Conservation (phyloP, 2,797 vertebrate species). For the Dicrostonyx torquatus region DNA sequence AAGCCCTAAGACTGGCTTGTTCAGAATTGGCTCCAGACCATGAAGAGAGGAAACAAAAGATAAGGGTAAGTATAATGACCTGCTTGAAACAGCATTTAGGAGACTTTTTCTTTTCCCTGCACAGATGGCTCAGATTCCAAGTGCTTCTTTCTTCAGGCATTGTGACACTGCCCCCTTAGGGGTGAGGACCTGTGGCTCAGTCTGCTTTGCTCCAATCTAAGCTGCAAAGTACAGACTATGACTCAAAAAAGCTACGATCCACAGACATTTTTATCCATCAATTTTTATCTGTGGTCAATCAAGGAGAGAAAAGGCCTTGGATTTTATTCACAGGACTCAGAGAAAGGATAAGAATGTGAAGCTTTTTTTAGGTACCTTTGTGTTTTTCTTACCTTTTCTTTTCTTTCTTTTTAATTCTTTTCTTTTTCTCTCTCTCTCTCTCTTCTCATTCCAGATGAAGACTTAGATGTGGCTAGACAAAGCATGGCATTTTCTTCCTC, state of each 20-base stretch:
- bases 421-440: not conserved
- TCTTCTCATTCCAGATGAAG: constrained; percentile 50
- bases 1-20: constrained; percentile 72
- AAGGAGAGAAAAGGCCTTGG: constrained; percentile 73
- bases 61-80: constrained; percentile 66
- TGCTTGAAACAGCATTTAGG: constrained; percentile 37
- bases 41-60: constrained; percentile 63
- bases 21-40: constrained; percentile 70
- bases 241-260: constrained; percentile 64
- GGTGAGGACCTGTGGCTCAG: constrained; percentile 8
- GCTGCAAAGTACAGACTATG: constrained; percentile 53
- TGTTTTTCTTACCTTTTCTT: constrained; percentile 43
- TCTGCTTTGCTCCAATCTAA: not conserved
- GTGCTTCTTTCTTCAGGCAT: constrained; percentile 44
- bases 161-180: constrained; percentile 15
- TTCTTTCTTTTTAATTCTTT: not conserved
- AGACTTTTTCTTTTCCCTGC: not conserved
- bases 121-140: constrained; percentile 41
- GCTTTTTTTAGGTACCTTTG: constrained; percentile 23
- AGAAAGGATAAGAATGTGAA: constrained; percentile 51
- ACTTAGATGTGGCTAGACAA: not conserved
- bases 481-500: constrained; percentile 7
- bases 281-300: constrained; percentile 74
- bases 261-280: constrained; percentile 36
- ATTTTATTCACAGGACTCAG: constrained; percentile 67